A percentile compares a stretch with the other conserved stretches of the same genome.
phyloP scores from a whole-genome alignment of 2,888 invertebrate genomes.

The Rhorus exstirpatorius region DNA sequence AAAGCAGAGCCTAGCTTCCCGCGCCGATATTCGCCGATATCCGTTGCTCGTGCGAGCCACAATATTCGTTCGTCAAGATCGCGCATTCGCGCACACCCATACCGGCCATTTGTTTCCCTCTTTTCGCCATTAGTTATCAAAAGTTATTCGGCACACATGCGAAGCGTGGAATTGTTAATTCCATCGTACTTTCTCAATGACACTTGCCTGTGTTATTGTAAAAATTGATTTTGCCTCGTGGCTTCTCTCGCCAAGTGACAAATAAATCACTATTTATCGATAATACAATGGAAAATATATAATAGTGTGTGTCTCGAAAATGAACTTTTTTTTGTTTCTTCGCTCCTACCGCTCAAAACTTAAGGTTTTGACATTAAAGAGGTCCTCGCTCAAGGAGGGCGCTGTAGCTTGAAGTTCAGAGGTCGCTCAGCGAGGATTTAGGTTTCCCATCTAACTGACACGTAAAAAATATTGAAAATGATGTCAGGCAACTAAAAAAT shows the following conservation, averaged over 20 bases:
- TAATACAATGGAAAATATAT: conserved; percentile 61
- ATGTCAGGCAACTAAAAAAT: too few relatives aligned
- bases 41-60: conserved; percentile 41
- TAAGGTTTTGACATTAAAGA: too few relatives aligned
- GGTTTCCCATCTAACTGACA: too few relatives aligned
- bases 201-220: conserved; percentile 49
- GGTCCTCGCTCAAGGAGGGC: too few relatives aligned
- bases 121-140: conserved; percentile 49
- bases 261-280: conserved; percentile 71
- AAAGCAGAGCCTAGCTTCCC: conserved; percentile 5
- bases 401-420: too few relatives aligned
- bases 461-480: background rate
- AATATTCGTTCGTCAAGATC: conserved; percentile 44
- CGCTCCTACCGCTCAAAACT: too few relatives aligned
- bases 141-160: conserved; percentile 42
- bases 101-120: conserved; percentile 43
- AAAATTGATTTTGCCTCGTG: conserved; percentile 47
- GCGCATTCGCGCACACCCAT: conserved; percentile 8
- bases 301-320: too few relatives aligned
- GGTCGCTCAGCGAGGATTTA: too few relatives aligned
- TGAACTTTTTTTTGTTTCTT: conserved; percentile 55
- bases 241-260: conserved; percentile 26
- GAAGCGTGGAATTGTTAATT: conserved; percentile 64
- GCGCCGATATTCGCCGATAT: conserved; percentile 24
- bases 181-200: conserved; percentile 38